Evolutionary conservation across 2,888 invertebrate species (phyloP).

Genomic region (Xiphydria camelus): DNA sequence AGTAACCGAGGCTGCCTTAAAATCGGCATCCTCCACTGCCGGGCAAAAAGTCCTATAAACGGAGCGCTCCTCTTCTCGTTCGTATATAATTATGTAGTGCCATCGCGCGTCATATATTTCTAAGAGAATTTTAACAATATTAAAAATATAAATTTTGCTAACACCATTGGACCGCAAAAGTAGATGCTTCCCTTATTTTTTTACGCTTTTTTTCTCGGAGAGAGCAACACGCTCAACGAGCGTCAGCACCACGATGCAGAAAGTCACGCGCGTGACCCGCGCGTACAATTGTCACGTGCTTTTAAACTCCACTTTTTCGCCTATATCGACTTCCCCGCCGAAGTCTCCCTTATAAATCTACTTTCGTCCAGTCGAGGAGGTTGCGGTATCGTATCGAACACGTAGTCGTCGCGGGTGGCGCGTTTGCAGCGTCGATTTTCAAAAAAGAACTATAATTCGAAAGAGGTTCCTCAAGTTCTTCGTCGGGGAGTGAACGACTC

Average conservation of each 20-base stretch:
- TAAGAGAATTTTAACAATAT: constrained; percentile 27
- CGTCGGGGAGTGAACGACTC: too few species aligned
- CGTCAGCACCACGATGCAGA: constrained; percentile 28
- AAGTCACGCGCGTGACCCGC: neutral
- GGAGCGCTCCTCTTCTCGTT: neutral
- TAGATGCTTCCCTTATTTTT: constrained; percentile 17
- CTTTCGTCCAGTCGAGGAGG: too few species aligned
- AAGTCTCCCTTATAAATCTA: too few species aligned
- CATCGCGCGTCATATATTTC: constrained; percentile 5
- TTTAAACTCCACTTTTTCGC: neutral
- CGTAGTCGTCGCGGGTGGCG: too few species aligned
- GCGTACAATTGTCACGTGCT: neutral
- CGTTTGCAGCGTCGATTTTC: too few species aligned
- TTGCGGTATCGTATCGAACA: too few species aligned
- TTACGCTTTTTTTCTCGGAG: constrained; percentile 16
- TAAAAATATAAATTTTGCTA: constrained; percentile 35
- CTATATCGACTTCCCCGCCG: neutral
- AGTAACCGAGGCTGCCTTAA: too few species aligned
- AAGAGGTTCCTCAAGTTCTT: too few species aligned
- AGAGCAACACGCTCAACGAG: constrained; percentile 26
- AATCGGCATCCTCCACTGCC: too few species aligned
- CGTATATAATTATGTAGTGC: neutral
- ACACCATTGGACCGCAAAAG: constrained; percentile 26
- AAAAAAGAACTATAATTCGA: too few species aligned
- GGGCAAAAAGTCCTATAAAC: too few species aligned